Evolutionary conservation across 2,797 vertebrate species (phyloP).

Genomic region (Helostoma temminkii): DNA sequence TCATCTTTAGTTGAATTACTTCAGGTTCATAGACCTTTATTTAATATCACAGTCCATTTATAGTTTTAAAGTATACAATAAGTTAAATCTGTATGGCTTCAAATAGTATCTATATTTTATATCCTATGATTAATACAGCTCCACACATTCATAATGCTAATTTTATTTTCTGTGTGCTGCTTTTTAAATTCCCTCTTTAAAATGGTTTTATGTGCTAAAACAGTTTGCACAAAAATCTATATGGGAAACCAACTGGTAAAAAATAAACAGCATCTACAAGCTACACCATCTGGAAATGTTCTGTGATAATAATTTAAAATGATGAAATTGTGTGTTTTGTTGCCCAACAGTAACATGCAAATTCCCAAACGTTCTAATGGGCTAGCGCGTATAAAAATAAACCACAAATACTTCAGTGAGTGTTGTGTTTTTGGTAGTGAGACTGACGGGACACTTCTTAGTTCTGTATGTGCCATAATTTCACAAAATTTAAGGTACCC

Average conservation of each 20-base stretch:
- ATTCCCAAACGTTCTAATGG: not conserved
- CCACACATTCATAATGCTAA: constrained; percentile 83
- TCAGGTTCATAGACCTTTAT: constrained; percentile 54
- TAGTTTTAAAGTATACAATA: constrained; percentile 92
- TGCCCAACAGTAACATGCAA: not conserved
- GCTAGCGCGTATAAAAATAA: constrained; percentile 10
- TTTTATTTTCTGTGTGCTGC: constrained; percentile 19
- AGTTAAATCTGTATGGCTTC: constrained; percentile 93
- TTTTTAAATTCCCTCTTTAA: constrained; percentile 39
- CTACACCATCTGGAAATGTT: constrained; percentile 10
- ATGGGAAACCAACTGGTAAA: constrained; percentile 2
- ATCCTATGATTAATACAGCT: constrained; percentile 85
- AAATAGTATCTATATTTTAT: constrained; percentile 70
- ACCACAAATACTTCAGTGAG: constrained; percentile 1
- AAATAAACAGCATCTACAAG: not conserved
- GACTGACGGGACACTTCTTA: too few species aligned
- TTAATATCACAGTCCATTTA: constrained; percentile 84
- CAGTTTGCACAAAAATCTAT: constrained; percentile 69
- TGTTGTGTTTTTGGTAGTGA: too few species aligned
- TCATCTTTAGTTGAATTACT: constrained; percentile 31
- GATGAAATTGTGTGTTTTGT: constrained; percentile 22
- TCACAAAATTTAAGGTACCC: not conserved
- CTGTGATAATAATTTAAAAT: constrained; percentile 41
- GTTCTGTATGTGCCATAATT: not conserved
- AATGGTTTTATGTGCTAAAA: constrained; percentile 63